Evolutionary conservation across 2,888 invertebrate genomes (phyloP), one percentile per base, ranked within the genome.

Genomic region (Malachius bipustulatus): DNA sequence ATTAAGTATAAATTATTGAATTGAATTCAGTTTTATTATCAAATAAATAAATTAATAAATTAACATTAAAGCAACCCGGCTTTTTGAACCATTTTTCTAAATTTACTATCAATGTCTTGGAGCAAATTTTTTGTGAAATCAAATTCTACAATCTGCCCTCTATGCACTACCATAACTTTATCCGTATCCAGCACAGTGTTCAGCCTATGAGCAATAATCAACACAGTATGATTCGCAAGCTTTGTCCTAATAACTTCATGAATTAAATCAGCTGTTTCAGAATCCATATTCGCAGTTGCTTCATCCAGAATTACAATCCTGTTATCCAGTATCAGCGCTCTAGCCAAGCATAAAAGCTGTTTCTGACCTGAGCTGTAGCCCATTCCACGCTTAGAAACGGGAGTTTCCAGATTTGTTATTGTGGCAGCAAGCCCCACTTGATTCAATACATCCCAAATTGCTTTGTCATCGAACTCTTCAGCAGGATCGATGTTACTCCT

Each of bases 291-390:
- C 4, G 38, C 35, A 6, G 35, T 35, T n/a, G 34, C 35, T 28
- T 38, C 35, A 28, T 38, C 38, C 14, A 35, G 16, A 32, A 38
- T 35, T 26, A 38, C 27, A 8, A 38, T 38, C 19, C 24, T 30
- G 9, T 19, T 30, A 19, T 38, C 32, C 11, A 32, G 26, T n/a
- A 38, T 15, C 15, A 38, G 35, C n/a, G 35, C 38, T 2, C 31
- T 31, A n/a, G 69, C 71, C 34, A 73, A 51, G 47, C 72, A 73
- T 30, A 73, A 56, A 19, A 73, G 54, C 47, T 73, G 73, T 32
- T 69, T 54, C 52, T 73, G 71, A 0, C 73, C 71, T 3, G 67
- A 65, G 40, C 67, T 69, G 39, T 50, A 49, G 31, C 42, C 48
- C 1, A 44, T 36, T n/a, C 48, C 48, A 26, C 42, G 41, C 24